Evolutionary conservation across 2,113 vertebrate genomes (phyloP).

Genomic region (Dermatemys mawii): DNA sequence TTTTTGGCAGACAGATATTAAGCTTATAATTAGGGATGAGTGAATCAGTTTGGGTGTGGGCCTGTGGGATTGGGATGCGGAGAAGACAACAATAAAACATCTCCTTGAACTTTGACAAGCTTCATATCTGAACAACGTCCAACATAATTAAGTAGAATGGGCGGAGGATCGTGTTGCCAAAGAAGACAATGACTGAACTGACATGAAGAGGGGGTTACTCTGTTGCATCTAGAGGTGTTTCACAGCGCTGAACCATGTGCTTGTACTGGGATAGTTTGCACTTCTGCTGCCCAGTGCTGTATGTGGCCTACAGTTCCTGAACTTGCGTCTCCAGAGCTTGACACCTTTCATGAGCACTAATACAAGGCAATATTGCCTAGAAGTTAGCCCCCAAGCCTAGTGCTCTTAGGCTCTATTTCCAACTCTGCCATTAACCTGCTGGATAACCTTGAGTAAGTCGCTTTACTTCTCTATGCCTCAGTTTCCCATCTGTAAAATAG

Average conservation of each 20-base stretch:
- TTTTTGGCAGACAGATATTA: conserved; percentile 5
- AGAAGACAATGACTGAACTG: not conserved
- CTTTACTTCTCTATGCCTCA: not conserved
- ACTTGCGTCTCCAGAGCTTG: not conserved
- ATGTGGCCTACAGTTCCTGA: not conserved
- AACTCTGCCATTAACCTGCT: not conserved
- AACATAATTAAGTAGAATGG: not conserved
- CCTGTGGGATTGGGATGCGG: not conserved
- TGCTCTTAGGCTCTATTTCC: not conserved
- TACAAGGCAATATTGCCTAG: not conserved
- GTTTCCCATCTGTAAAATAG: not conserved
- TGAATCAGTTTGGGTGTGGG: fast-evolving
- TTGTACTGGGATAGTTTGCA: not conserved
- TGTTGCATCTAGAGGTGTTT: not conserved
- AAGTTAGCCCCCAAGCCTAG: too few species aligned
- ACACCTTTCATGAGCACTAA: not conserved
- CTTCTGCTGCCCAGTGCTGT: not conserved
- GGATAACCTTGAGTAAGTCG: fast-evolving
- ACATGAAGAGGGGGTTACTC: not conserved
- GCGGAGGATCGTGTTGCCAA: not conserved
- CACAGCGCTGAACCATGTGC: not conserved
- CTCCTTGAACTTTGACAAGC: not conserved
- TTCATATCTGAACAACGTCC: not conserved
- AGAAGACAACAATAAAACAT: not conserved
- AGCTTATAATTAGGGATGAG: not conserved